phyloP scores from a whole-genome alignment of 2,888 invertebrate genomes.

The Parnassius orleans region DNA sequence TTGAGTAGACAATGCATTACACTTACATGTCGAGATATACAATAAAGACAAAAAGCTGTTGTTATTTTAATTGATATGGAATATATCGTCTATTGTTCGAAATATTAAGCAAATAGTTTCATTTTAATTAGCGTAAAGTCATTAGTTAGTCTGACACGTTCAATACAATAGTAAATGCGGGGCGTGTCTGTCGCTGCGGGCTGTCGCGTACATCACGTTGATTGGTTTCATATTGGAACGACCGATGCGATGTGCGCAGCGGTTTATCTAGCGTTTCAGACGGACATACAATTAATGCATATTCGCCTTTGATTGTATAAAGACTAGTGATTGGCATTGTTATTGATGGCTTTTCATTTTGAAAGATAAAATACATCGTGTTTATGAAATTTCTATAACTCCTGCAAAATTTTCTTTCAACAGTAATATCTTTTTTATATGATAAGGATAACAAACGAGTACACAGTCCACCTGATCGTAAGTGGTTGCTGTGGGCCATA shows the following conservation, averaged over 20 bases:
- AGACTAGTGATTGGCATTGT: neutral
- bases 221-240: conserved; percentile 69
- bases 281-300: conserved; percentile 45
- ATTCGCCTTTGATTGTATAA: conserved; percentile 40
- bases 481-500: no score
- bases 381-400: no score
- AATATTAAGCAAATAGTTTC: conserved; percentile 37
- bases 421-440: no score
- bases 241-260: conserved; percentile 36
- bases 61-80: no score
- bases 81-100: conserved; percentile 12
- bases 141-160: conserved; percentile 49
- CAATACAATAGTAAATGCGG: conserved; percentile 42
- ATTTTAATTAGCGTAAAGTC: conserved; percentile 60
- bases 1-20: no score
- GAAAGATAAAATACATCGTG: neutral
- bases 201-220: conserved; percentile 56
- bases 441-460: no score
- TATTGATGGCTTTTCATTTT: neutral
- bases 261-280: conserved; percentile 27
- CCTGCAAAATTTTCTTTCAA: no score
- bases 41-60: no score
- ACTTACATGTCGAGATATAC: no score
- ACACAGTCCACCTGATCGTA: no score
- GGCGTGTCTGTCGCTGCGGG: conserved; percentile 43